A percentile compares a stretch with the other conserved stretches of the same genome.
Conservation (phyloP, 2,113 vertebrate species). For the Heloderma charlesbogerti region DNA sequence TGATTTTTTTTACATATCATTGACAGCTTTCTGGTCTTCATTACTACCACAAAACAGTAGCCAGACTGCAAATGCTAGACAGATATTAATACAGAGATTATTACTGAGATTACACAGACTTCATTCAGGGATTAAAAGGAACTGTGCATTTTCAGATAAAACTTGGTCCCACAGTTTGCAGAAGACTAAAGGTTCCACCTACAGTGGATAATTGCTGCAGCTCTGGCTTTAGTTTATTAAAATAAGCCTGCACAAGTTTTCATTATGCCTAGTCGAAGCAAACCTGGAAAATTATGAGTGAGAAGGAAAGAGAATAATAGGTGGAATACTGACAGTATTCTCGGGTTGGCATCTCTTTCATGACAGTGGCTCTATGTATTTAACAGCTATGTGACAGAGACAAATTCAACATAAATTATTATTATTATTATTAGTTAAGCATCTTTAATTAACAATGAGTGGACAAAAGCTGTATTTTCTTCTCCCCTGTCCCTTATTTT, state of each 20-base stretch:
- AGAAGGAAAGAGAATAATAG: neutral
- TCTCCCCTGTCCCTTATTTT: neutral
- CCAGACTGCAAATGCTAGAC: neutral
- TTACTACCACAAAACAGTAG: neutral
- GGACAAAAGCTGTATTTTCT: neutral
- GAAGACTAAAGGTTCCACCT: neutral
- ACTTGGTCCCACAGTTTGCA: neutral
- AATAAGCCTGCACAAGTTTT: neutral
- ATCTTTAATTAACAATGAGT: neutral
- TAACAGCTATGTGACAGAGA: neutral
- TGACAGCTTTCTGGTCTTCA: neutral
- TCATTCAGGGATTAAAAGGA: neutral
- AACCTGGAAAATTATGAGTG: no score
- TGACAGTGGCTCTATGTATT: neutral
- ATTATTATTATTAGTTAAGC: neutral
- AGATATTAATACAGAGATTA: neutral
- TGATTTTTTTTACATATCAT: constrained; percentile 5
- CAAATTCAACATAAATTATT: neutral
- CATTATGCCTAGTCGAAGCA: neutral
- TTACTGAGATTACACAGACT: neutral
- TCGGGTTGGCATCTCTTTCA: neutral
- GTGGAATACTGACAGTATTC: neutral
- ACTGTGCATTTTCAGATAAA: neutral
- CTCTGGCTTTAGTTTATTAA: neutral
- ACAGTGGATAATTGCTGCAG: neutral